Base-by-base conservation (phyloP, 1,140 invertebrate species). In the Oncopodura yosiiana region DNA sequence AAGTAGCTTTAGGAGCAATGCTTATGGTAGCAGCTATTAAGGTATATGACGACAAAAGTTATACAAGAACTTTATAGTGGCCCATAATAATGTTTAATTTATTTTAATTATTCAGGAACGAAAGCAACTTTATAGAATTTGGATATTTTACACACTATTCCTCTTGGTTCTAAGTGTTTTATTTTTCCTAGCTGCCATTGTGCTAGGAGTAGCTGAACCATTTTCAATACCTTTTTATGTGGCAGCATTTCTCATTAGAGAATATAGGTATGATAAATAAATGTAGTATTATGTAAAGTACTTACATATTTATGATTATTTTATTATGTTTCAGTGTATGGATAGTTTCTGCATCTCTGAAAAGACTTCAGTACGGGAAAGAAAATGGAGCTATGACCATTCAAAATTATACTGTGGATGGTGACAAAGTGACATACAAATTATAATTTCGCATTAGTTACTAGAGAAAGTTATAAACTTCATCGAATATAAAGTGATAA, bases 141-240 rank as follows among this genome's bases (percentile, higher is more conserved):
- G 48, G 48, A 16, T 50, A 8, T 3, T 37, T 14, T 39, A 50
- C 48, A 50, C 34, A 3, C n/a, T 50, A 26, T 12, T 50, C 11
- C 23, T 50, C 12, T 27, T 50, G 21, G 26, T 26, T 29, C 38
- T 50, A 14, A 38, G 34, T 9, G 48, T 50, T 8, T n/a, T 34
- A 8, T 23, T 26, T 12, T 50, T 38, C 26, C 18, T 50, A 21
- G 21, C 18, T n/a, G 18, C 23, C 21, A 24, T 50, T 50, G 37
- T 14, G 12, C 4, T 39, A 3, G 48, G 23, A 38, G 48, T 50
- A 2, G 37, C 37, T 11, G 34, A 50, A 18, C 32, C 48, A 2
- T 50, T 18, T 16, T 50, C 34, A 9, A 50, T 50, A 5, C 48
- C 48, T 8, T 37, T 50, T n/a, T 50, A 50, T 24, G 36, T 50